Evolutionary conservation across 2,113 vertebrate species (phyloP).

Genomic region (Dendropsophus ebraccatus): DNA sequence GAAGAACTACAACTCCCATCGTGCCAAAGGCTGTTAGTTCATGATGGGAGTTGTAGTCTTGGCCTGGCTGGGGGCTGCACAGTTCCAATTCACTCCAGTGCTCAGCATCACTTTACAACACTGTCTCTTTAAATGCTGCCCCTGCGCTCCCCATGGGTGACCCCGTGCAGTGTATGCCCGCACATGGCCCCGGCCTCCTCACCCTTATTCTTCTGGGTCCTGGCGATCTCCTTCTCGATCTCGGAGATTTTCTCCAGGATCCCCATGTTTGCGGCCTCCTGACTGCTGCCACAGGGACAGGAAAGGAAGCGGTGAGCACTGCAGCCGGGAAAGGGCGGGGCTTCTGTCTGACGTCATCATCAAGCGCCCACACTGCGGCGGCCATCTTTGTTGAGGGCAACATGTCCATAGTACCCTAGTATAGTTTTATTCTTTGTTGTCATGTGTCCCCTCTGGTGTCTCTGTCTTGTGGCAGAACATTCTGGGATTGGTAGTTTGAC

Average conservation of each 20-base stretch:
- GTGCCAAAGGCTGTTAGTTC: no score
- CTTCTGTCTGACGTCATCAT: neutral
- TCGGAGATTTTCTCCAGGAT: slow-evolving; percentile 94
- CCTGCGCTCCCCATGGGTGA: neutral
- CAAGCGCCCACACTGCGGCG: slow-evolving; percentile 19
- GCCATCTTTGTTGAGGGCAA: slow-evolving; percentile 27
- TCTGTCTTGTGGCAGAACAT: neutral
- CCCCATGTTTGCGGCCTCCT: slow-evolving; percentile 78
- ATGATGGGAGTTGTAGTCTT: no score
- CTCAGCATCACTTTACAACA: no score
- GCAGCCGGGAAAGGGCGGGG: slow-evolving; percentile 10
- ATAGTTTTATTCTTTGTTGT: no score
- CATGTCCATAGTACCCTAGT: neutral
- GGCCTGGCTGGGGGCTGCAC: no score
- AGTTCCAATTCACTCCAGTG: no score
- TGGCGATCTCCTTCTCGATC: slow-evolving; percentile 94
- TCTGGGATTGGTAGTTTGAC: neutral
- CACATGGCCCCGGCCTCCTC: neutral
- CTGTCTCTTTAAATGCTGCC: neutral
- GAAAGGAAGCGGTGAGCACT: neutral
- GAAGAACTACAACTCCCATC: no score
- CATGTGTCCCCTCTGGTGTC: no score
- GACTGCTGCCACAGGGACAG: neutral
- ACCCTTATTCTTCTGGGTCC: slow-evolving; percentile 98
- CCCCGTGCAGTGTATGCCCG: neutral